Evolutionary conservation across 2,888 invertebrate species (phyloP).

Genomic region (Coelopa pilipes): DNA sequence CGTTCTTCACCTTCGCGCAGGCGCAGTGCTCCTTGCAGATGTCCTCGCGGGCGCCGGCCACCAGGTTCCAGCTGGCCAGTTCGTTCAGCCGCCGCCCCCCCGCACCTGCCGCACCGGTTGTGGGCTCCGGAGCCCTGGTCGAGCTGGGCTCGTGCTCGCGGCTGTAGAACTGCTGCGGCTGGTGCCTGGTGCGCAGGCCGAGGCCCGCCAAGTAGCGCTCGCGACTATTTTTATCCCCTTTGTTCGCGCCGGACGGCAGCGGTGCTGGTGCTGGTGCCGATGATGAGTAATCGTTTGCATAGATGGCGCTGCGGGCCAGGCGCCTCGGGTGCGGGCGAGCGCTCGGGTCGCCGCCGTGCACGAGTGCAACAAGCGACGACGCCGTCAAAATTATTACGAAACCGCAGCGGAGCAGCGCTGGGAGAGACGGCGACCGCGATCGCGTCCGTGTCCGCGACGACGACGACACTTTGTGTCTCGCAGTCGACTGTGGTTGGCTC

Average conservation of each 20-base stretch:
- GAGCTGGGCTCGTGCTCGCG: slow-evolving; percentile 27
- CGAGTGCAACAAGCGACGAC: slow-evolving; percentile 30
- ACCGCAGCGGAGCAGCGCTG: slow-evolving; percentile 29
- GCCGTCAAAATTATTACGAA: slow-evolving; percentile 35
- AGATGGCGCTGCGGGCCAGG: slow-evolving; percentile 33
- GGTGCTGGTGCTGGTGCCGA: neutral
- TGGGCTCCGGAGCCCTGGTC: neutral
- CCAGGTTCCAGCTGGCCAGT: slow-evolving; percentile 43
- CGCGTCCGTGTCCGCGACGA: neutral
- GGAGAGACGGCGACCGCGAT: slow-evolving; percentile 1
- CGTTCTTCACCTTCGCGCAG: slow-evolving; percentile 44
- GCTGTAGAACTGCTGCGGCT: slow-evolving; percentile 47
- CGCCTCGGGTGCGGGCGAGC: neutral
- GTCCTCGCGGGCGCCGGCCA: slow-evolving; percentile 45
- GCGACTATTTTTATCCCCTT: slow-evolving; percentile 28
- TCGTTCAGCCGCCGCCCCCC: slow-evolving; percentile 8
- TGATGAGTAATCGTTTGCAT: slow-evolving; percentile 28
- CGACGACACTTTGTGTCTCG: slow-evolving; percentile 12
- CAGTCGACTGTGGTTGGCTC: slow-evolving; percentile 15
- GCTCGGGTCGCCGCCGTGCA: slow-evolving; percentile 28
- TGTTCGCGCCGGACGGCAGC: slow-evolving; percentile 15
- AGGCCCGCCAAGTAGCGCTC: slow-evolving; percentile 42
- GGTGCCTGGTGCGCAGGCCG: slow-evolving; percentile 42
- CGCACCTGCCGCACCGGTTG: neutral
- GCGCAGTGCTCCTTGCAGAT: slow-evolving; percentile 46